A percentile compares a stretch with the other conserved stretches of the same genome.
Conservation (phyloP, 1,140 invertebrate species). For the Drosophila sulfurigaster region DNA sequence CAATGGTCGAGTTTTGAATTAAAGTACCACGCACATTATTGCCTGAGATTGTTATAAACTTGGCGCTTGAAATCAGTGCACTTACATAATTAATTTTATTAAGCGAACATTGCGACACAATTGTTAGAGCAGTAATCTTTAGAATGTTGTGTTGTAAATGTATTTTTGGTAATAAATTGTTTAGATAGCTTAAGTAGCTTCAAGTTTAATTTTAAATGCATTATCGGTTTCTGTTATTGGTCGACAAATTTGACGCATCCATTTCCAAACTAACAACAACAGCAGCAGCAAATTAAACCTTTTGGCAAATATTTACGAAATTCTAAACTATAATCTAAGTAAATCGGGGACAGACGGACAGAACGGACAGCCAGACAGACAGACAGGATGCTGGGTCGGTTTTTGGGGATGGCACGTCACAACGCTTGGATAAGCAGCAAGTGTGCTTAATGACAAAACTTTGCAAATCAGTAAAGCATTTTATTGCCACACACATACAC, state of each 20-base stretch:
- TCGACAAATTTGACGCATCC: conserved; percentile 56
- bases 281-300: conserved; percentile 26
- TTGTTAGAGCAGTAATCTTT: background rate
- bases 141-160: background rate
- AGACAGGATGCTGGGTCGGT: background rate
- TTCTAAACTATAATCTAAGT: conserved; percentile 68
- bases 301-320: conserved; percentile 71
- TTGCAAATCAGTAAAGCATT: conserved; percentile 79
- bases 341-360: conserved; percentile 13
- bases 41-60: background rate
- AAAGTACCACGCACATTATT: background rate
- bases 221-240: conserved; percentile 22
- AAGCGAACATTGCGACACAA: background rate
- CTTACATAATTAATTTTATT: background rate
- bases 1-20: conserved; percentile 12
- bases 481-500: conserved; percentile 64
- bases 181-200: background rate
- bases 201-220: conserved; percentile 1
- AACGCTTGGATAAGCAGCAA: conserved; percentile 53
- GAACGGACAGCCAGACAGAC: background rate
- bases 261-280: conserved; percentile 50
- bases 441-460: conserved; percentile 81
- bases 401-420: conserved; percentile 11
- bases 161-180: background rate
- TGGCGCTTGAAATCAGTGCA: background rate